phyloP scores from a whole-genome alignment of 1,140 invertebrate genomes.

The Neelides sp. region DNA sequence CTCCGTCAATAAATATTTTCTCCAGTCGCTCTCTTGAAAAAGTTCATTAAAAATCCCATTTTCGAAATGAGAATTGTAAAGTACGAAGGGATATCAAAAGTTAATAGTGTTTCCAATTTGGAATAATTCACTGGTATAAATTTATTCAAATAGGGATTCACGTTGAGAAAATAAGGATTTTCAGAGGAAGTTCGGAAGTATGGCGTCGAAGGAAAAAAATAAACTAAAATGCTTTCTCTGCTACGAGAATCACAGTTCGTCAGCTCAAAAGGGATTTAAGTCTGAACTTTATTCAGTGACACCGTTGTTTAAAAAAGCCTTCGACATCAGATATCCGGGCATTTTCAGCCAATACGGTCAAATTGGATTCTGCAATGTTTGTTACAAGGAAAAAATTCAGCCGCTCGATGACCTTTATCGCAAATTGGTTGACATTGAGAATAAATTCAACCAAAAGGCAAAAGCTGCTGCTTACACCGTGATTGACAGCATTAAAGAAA shows the following conservation, averaged over 20 bases:
- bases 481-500: slow-evolving; percentile 5
- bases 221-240: background rate
- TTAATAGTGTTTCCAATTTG: background rate
- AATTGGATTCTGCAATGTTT: background rate
- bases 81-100: too few relatives aligned
- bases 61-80: too few relatives aligned
- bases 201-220: background rate
- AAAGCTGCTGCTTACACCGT: slow-evolving; percentile 6
- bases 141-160: background rate
- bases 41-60: too few relatives aligned
- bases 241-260: background rate
- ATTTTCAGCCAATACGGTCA: background rate
- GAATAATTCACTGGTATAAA: too few relatives aligned
- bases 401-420: background rate
- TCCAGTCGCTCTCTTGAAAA: too few relatives aligned
- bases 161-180: background rate
- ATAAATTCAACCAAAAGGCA: background rate
- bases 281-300: background rate
- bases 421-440: background rate
- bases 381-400: background rate
- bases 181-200: too few relatives aligned
- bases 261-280: background rate
- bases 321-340: background rate
- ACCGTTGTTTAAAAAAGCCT: background rate
- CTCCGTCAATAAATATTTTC: too few relatives aligned